Evolutionary conservation across 2,888 invertebrate genomes (phyloP).

Genomic region (Smittia aterrima): DNA sequence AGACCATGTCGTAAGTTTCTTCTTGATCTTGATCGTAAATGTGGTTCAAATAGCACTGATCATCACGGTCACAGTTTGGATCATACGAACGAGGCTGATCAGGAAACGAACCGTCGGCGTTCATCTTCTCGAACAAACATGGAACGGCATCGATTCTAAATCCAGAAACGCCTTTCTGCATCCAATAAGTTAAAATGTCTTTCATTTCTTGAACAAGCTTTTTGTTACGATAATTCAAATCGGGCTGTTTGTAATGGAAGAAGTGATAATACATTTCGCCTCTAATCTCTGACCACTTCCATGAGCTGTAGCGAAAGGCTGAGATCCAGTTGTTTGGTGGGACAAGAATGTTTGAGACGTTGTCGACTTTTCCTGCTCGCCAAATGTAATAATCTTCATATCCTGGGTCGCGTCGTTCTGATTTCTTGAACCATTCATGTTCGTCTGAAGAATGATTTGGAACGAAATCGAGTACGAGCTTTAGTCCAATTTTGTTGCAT

Average conservation of each 20-base stretch:
- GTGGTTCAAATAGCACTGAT: conserved; percentile 58
- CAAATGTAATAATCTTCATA: conserved; percentile 77
- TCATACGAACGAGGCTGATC: conserved; percentile 56
- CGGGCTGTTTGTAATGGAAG: conserved; percentile 62
- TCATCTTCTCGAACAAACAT: conserved; percentile 51
- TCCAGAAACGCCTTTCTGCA: conserved; percentile 61
- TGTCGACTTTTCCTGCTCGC: conserved; percentile 59
- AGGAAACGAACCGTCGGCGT: conserved; percentile 54
- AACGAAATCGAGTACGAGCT: conserved; percentile 55
- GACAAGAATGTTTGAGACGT: conserved; percentile 45
- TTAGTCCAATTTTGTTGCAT: conserved; percentile 48
- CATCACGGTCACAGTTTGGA: conserved; percentile 54
- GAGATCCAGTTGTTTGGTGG: conserved; percentile 58
- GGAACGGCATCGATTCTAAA: conserved; percentile 58
- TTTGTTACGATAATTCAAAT: conserved; percentile 67
- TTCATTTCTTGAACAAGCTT: conserved; percentile 59
- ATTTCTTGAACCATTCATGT: conserved; percentile 83
- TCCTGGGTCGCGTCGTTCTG: conserved; percentile 60
- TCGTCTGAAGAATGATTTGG: conserved; percentile 57
- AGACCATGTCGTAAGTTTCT: conserved; percentile 60
- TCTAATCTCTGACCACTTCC: conserved; percentile 61
- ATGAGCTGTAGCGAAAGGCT: conserved; percentile 64
- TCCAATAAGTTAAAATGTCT: conserved; percentile 66
- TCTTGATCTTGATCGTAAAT: conserved; percentile 61
- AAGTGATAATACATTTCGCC: conserved; percentile 63